Conservation (phyloP, 1,140 invertebrate species). For the Thereuonema tuberculata region DNA sequence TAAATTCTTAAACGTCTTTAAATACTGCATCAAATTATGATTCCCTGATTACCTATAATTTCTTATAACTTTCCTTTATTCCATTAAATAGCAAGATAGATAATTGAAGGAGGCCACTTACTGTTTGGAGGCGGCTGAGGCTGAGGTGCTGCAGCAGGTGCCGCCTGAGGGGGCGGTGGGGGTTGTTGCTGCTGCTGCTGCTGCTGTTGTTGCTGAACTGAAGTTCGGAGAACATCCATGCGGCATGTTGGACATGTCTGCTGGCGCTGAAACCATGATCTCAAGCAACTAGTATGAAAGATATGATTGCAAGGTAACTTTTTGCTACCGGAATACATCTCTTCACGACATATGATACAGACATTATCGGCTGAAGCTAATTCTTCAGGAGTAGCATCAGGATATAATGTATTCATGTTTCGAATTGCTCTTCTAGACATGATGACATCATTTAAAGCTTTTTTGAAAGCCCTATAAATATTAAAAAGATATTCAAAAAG, state of each 20-base stretch:
- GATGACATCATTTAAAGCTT: conserved; percentile 94
- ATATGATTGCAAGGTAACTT: conserved; percentile 99
- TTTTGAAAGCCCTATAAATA: conserved; percentile 81
- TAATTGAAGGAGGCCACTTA: too few species aligned
- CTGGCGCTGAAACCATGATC: conserved; percentile 98
- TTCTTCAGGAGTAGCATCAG: conserved; percentile 89
- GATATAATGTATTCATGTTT: conserved; percentile 97
- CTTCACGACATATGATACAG: conserved; percentile 96
- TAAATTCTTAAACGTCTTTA: too few species aligned
- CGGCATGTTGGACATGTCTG: conserved; percentile 99
- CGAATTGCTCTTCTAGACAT: conserved; percentile 89
- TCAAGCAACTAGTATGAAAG: conserved; percentile 94
- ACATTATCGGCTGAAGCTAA: conserved; percentile 89
- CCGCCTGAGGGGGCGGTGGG: conserved; percentile 14
- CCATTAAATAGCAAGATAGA: too few species aligned
- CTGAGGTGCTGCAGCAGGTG: not conserved
- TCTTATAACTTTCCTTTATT: too few species aligned
- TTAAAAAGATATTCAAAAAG: too few species aligned
- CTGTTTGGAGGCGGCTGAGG: too few species aligned
- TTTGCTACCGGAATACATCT: conserved; percentile 80
- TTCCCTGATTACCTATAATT: too few species aligned
- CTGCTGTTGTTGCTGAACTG: conserved; percentile 31
- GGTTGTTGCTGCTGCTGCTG: conserved; percentile 28
- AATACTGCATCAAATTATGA: too few species aligned
- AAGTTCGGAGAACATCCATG: conserved; percentile 76